Evolutionary conservation across 53 echinoderm and acorn worm genomes (phyloP).

Genomic region (Henricia sp.): DNA sequence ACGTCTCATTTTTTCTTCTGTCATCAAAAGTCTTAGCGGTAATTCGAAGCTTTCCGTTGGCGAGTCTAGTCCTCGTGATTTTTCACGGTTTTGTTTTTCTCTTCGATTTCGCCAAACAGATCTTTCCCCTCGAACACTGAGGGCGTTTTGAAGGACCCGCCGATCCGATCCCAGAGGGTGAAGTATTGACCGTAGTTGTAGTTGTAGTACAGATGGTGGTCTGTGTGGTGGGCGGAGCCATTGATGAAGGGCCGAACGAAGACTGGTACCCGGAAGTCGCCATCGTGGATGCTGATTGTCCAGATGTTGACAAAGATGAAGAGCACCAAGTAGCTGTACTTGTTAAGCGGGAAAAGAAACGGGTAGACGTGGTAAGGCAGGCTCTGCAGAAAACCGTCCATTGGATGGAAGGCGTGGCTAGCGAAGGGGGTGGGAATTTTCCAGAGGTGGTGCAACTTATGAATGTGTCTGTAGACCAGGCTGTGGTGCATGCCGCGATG

Average conservation of each 20-base stretch:
- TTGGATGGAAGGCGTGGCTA: constrained; percentile 86
- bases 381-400: constrained; percentile 89
- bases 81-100: constrained; percentile 23
- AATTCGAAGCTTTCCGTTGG: not conserved
- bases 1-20: too few species aligned
- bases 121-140: constrained; percentile 78
- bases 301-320: constrained; percentile 83
- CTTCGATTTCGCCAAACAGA: constrained; percentile 69
- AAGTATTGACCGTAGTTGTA: constrained; percentile 95
- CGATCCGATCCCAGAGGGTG: constrained; percentile 89
- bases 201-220: constrained; percentile 89
- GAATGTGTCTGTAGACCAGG: constrained; percentile 75
- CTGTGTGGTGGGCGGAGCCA: constrained; percentile 89
- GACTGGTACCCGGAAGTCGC: constrained; percentile 77
- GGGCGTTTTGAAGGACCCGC: constrained; percentile 90
- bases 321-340: constrained; percentile 72
- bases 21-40: too few species aligned
- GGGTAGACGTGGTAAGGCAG: constrained; percentile 86
- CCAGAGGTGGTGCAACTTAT: constrained; percentile 85
- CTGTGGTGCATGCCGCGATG: constrained; percentile 87
- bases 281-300: constrained; percentile 93
- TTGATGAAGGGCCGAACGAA: constrained; percentile 72
- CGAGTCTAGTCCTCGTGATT: constrained; percentile 16
- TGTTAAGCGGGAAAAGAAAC: constrained; percentile 84
- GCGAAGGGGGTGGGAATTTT: constrained; percentile 89